Percentiles rank a stretch among this genome's conserved stretches.
Conservation (phyloP, 2,888 invertebrate species). For the Hemithea aestivaria region DNA sequence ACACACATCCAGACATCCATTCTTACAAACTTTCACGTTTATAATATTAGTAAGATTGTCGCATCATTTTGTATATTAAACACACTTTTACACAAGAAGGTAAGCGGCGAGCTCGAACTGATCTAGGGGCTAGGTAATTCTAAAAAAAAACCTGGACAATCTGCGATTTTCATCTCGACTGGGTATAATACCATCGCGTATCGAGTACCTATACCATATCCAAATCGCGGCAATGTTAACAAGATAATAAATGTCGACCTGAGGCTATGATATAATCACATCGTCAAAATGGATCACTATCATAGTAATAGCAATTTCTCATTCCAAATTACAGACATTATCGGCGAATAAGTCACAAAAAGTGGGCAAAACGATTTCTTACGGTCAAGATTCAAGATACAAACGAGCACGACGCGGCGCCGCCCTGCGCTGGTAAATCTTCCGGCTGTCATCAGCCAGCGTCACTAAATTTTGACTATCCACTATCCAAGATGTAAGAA, state of each 20-base stretch:
- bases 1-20: too few species aligned
- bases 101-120: too few species aligned
- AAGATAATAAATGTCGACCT: slow-evolving; percentile 14
- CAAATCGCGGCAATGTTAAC: too few species aligned
- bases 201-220: too few species aligned
- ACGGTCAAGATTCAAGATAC: slow-evolving; percentile 9
- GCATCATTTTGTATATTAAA: too few species aligned
- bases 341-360: slow-evolving; percentile 13
- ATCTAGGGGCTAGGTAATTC: too few species aligned
- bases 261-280: background rate
- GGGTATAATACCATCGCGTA: too few species aligned
- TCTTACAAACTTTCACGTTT: too few species aligned
- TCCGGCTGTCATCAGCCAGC: slow-evolving; percentile 30
- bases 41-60: too few species aligned
- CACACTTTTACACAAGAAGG: too few species aligned
- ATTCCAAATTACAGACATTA: slow-evolving; percentile 9
- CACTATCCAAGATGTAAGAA: slow-evolving; percentile 30
- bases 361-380: slow-evolving; percentile 5
- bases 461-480: slow-evolving; percentile 39
- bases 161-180: too few species aligned
- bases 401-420: slow-evolving; percentile 15
- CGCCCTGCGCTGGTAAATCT: slow-evolving; percentile 24
- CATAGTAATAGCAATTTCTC: slow-evolving; percentile 3
- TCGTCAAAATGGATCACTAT: background rate
- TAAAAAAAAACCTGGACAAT: too few species aligned